Conservation (phyloP, 2,797 vertebrate species). For the Danio aesculapii region DNA sequence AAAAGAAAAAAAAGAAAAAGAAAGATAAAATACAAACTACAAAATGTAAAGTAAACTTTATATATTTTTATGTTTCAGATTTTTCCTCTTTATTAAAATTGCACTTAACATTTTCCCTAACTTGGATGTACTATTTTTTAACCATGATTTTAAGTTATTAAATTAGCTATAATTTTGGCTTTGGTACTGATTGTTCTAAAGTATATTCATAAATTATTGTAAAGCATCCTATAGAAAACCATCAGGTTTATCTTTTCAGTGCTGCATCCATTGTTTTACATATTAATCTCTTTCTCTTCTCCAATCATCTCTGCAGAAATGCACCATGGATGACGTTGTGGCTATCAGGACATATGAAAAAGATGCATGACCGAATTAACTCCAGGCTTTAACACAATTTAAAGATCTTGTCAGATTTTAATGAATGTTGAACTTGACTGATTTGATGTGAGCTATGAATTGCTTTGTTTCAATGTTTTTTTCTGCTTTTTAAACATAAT, state of each 20-base stretch:
- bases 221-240: background rate
- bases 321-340: conserved; percentile 83
- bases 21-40: no score
- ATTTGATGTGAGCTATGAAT: background rate
- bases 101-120: no score
- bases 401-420: background rate
- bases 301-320: conserved; percentile 81
- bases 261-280: background rate
- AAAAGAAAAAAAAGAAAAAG: no score
- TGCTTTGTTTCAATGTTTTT: conserved; percentile 7
- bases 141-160: no score
- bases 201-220: no score
- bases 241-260: background rate
- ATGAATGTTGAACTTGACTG: background rate
- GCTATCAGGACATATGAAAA: conserved; percentile 89
- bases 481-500: conserved; percentile 18
- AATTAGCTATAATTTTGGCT: no score
- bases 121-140: no score
- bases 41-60: no score
- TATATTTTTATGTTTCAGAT: no score
- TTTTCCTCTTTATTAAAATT: no score
- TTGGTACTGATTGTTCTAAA: no score
- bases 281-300: conserved; percentile 39
- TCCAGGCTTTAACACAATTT: background rate
- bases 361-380: conserved; percentile 70